Evolutionary conservation across 2,113 vertebrate genomes (phyloP).

Genomic region (Cettia cetti): DNA sequence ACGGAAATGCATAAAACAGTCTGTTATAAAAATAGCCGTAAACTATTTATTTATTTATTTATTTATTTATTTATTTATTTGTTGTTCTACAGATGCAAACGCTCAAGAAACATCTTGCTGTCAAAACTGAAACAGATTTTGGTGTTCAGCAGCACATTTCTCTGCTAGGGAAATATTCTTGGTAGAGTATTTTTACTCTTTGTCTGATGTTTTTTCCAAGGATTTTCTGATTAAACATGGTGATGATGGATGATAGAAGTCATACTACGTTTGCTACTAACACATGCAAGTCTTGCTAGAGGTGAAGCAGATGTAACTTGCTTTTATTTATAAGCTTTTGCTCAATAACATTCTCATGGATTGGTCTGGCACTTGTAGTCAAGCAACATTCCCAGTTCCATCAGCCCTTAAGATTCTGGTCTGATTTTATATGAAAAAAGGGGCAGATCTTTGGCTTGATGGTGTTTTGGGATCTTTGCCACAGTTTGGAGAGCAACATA

Average conservation of each 20-base stretch:
- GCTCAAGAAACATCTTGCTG: constrained; percentile 58
- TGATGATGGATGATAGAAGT: not conserved
- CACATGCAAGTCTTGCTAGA: not conserved
- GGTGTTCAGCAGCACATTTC: constrained; percentile 40
- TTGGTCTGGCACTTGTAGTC: not conserved
- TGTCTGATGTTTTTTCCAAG: not conserved
- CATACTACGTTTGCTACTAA: not conserved
- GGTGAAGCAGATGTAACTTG: not conserved
- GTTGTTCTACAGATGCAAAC: constrained; percentile 60
- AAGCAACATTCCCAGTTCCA: not conserved
- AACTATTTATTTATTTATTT: not conserved
- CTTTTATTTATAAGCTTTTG: not conserved
- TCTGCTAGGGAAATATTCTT: constrained; percentile 46
- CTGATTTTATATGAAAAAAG: not conserved
- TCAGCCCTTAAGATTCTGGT: not conserved
- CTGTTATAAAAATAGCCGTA: constrained; percentile 52
- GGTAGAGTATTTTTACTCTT: constrained; percentile 28
- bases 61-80: not conserved
- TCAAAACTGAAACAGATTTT: constrained; percentile 66
- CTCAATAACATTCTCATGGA: not conserved
- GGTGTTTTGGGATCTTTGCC: not conserved
- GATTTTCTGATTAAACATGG: constrained; percentile 22
- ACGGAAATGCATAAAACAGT: constrained; percentile 26
- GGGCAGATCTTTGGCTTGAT: not conserved
- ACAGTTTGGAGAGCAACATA: accelerated